These are phyloP conservation scores for Alcis repandata DNA, from an alignment of 2,888 invertebrate species.

Conservation along the genomic window DNA sequence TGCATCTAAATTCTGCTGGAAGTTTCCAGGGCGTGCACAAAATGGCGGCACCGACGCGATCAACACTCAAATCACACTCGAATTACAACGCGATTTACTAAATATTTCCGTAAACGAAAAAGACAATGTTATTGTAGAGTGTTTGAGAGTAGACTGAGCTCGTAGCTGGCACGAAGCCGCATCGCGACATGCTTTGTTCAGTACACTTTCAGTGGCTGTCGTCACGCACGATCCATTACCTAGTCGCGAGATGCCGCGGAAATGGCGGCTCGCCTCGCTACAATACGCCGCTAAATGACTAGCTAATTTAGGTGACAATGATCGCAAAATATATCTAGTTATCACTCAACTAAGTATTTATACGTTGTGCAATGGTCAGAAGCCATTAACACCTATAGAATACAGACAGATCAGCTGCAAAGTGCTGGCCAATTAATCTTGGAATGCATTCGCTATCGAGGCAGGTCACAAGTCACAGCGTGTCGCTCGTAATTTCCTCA, in stretches of 20 bases:
- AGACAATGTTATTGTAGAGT: constrained; percentile 72
- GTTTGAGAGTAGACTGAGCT: constrained; percentile 72
- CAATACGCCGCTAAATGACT: constrained; percentile 27
- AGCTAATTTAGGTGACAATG: constrained; percentile 9
- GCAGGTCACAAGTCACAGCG: constrained; percentile 1
- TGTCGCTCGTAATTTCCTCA: background rate
- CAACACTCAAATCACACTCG: constrained; percentile 48
- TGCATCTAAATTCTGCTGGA: constrained; percentile 52
- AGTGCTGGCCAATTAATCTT: constrained; percentile 5
- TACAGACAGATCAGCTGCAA: constrained; percentile 1
- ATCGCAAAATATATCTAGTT: background rate
- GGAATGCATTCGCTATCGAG: background rate
- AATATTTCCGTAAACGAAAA: constrained; percentile 43
- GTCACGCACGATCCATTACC: constrained; percentile 64
- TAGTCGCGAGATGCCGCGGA: constrained; percentile 49
- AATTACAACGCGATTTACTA: constrained; percentile 46
- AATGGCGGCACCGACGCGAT: constrained; percentile 44
- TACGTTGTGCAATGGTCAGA: background rate
- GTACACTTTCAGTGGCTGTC: constrained; percentile 66
- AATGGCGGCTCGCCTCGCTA: constrained; percentile 42
- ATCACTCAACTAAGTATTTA: background rate
- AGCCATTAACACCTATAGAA: constrained; percentile 14
- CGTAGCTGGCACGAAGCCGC: constrained; percentile 69
- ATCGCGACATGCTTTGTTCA: constrained; percentile 68
- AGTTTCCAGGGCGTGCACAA: constrained; percentile 55